Conservation (phyloP, 2,113 vertebrate species). For the Bos taurus region ARS-UCD2.0 NC_037329.1:132536501-132537000, state of each 20-base stretch:
- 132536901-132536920: neutral
- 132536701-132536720: neutral
- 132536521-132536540: neutral
- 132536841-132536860: fast-evolving
- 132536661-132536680: neutral
- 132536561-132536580: neutral
- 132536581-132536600: neutral
- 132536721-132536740: neutral
- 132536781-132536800: neutral
- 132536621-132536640: fast-evolving
- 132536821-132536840: neutral
- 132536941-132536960: neutral
- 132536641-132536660: neutral
- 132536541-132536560: neutral
- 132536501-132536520: neutral
- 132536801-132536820: neutral
- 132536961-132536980: neutral
- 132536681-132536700: neutral
- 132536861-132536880: neutral
- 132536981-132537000: neutral
- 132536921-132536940: fast-evolving
- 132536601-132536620: neutral
- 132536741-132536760: neutral
- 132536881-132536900: no score
- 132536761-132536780: neutral